These are phyloP conservation scores for Gryllus bimaculatus DNA, from an alignment of 1,140 invertebrate genomes.

Conservation along the genomic window DNA sequence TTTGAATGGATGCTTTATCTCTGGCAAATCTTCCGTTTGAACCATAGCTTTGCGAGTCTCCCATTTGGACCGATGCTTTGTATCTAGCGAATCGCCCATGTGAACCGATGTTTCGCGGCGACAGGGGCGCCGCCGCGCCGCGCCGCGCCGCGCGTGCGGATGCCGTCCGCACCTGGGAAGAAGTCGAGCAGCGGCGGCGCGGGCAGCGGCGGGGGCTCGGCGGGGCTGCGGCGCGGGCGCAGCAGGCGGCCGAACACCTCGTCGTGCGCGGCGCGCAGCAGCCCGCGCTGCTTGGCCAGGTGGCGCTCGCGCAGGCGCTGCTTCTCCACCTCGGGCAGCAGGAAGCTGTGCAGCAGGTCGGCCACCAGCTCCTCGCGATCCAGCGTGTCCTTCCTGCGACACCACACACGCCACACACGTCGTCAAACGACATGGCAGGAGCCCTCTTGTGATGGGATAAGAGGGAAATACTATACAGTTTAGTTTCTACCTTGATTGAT, in stretches of 20 bases:
- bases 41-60: no score
- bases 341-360: constrained; percentile 40
- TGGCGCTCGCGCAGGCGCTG: constrained; percentile 4
- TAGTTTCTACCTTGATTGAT: not conserved
- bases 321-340: constrained; percentile 36
- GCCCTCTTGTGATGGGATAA: no score
- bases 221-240: no score
- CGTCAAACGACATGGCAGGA: no score
- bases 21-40: no score
- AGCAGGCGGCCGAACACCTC: not conserved
- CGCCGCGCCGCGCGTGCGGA: no score
- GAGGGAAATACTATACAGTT: not conserved
- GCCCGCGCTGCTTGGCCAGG: not conserved
- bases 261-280: not conserved
- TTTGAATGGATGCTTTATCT: no score
- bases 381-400: constrained; percentile 6
- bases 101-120: no score
- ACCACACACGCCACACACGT: not conserved
- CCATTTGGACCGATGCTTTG: no score
- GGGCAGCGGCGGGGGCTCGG: not conserved
- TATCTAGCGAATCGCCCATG: no score
- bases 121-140: no score
- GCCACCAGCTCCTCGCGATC: constrained; percentile 37
- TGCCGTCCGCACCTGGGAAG: not conserved
- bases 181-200: not conserved